Base-by-base conservation (phyloP, 92 coral and sea anemone genomes). In the Metridium senile region DNA sequence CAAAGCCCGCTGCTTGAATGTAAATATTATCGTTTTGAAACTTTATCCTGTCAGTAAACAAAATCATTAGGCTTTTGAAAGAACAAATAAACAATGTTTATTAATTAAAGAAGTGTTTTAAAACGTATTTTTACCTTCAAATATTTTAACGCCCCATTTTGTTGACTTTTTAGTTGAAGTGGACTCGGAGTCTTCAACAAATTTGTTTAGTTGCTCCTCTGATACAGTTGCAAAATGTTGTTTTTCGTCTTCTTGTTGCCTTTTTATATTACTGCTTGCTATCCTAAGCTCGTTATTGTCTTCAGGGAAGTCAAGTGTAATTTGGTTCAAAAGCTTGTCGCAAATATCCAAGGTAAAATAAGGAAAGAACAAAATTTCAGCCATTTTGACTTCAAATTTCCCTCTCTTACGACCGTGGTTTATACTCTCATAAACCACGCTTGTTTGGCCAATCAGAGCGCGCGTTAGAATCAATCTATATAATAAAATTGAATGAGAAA, bases 61-160 rank as follows among this genome's bases (percentile, higher is more conserved):
- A n/a, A n/a, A n/a, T n/a, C n/a, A n/a, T n/a, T n/a, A n/a, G n/a
- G n/a, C n/a, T n/a, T n/a, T n/a, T n/a, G n/a, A n/a, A n/a, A n/a
- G n/a, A n/a, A n/a, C n/a, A 39, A 39, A 4, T 39, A 39, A 13
- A 13, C 6, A 39, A 39, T 4, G 30, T 70, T 70, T 70, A 45
- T 10, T 43, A 4, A 26, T 33, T 30, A 28, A 28, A 30, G 28
- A 11, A 23, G 47, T 52, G 23, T 70, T 6, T 39, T 13, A 39
- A 39, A 39, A 39, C 8, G 6, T 39, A 4, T 39, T 39, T 13
- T 39, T 39, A 69, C 74, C 74, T 69, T 69, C 74, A 69, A 69
- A 69, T 69, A 69, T 16, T 39, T 69, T 69, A 20, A 69, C 74
- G 9, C 74, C 74, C 75, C 75, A 70, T 70, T 70, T 70, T 70